Evolutionary conservation across 2,113 vertebrate genomes (phyloP).

Genomic region (Dicentrarchus labrax): DNA sequence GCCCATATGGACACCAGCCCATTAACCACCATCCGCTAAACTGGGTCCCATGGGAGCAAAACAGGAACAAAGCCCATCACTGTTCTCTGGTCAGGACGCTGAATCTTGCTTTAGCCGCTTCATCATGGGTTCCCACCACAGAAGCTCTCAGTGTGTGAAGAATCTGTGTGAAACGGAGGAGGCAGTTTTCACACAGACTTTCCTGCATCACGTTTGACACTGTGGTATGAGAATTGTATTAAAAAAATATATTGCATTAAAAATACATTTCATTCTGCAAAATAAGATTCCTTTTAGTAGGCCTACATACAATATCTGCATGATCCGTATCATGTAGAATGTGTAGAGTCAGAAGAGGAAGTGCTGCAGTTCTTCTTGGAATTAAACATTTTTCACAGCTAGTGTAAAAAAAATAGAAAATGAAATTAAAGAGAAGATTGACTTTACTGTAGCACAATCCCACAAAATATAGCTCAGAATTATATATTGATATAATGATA

Average conservation of each 20-base stretch:
- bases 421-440: conserved; percentile 3
- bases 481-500: not conserved
- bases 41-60: conserved; percentile 66
- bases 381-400: not conserved
- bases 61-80: conserved; percentile 70
- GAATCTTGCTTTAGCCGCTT: conserved; percentile 49
- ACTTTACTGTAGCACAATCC: not conserved
- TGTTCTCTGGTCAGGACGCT: conserved; percentile 67
- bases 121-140: conserved; percentile 64
- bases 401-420: not conserved
- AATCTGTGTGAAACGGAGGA: conserved; percentile 31
- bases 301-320: not conserved
- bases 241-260: not conserved
- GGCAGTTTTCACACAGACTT: conserved; percentile 13
- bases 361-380: not conserved
- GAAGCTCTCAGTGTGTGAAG: conserved; percentile 48
- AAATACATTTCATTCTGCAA: not conserved
- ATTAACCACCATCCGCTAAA: conserved; percentile 59
- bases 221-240: not conserved
- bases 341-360: not conserved
- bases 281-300: not conserved
- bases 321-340: not conserved
- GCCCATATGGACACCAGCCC: conserved; percentile 64
- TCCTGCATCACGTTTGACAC: not conserved
- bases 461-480: not conserved